A percentile compares a stretch with the other conserved stretches of the same genome.
These are phyloP conservation scores for Lepilemur septentrionalis DNA, from an alignment of 2,797 vertebrate genomes.

Conservation along the genomic window DNA sequence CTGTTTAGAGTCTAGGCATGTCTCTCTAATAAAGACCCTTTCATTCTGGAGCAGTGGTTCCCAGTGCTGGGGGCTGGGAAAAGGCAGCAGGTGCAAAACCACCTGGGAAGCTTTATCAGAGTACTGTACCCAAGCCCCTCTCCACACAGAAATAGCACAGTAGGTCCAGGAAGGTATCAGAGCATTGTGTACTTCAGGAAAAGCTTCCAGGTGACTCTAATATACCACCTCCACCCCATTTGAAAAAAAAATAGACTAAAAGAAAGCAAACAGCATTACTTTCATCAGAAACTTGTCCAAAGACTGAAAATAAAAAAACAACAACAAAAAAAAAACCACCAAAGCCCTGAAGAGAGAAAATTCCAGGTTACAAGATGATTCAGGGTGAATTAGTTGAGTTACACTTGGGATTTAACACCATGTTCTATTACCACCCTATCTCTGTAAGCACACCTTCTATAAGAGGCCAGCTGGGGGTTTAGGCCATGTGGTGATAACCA, in stretches of 20 bases:
- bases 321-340: no score
- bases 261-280: neutral
- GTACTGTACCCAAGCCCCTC: neutral
- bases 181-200: neutral
- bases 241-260: neutral
- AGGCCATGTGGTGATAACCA: neutral
- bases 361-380: neutral
- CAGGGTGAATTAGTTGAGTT: neutral
- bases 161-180: neutral
- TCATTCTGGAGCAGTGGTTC: neutral
- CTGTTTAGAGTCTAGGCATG: neutral
- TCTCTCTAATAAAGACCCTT: neutral
- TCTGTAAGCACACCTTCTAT: neutral
- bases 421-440: neutral
- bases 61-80: fast-evolving
- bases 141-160: neutral
- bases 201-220: neutral
- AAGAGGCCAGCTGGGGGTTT: neutral
- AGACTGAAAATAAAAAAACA: neutral
- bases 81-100: neutral
- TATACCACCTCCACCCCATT: neutral
- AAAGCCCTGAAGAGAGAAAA: neutral
- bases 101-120: neutral
- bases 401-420: neutral
- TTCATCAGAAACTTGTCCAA: neutral